Evolutionary conservation across 1,140 invertebrate species (phyloP).

Genomic region (Geopemphigus sp.): DNA sequence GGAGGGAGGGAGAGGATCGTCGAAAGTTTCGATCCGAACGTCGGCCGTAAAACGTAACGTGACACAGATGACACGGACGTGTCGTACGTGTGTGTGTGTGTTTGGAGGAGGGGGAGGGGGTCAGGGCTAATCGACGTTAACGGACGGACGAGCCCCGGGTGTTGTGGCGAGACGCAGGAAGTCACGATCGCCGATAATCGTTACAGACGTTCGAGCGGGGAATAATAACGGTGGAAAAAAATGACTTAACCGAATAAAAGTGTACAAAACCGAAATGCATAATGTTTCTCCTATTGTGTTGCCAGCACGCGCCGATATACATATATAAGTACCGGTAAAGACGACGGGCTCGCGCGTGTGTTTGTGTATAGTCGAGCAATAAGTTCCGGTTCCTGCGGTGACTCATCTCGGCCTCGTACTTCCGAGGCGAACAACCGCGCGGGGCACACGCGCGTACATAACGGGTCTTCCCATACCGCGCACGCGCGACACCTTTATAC

Average conservation of each 20-base stretch:
- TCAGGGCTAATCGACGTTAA: no score
- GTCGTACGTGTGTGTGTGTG: no score
- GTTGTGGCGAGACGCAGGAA: slow-evolving; percentile 36
- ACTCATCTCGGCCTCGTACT: slow-evolving; percentile 16
- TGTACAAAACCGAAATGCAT: neutral
- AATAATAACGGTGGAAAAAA: slow-evolving; percentile 8
- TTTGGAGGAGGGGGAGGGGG: no score
- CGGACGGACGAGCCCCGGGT: neutral
- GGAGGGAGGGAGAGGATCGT: no score
- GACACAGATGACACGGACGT: no score
- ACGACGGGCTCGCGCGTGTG: no score
- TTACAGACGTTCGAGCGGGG: slow-evolving; percentile 36
- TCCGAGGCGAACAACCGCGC: slow-evolving; percentile 36
- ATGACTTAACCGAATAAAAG: neutral
- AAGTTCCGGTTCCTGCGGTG: slow-evolving; percentile 36
- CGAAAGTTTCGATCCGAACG: no score
- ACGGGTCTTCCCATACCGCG: neutral
- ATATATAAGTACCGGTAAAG: no score
- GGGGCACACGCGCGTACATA: neutral
- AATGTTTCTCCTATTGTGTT: neutral
- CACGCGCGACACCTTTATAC: neutral
- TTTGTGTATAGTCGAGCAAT: no score
- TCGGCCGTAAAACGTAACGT: no score
- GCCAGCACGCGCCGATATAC: neutral
- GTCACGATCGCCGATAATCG: slow-evolving; percentile 35